Evolutionary conservation across 1,140 invertebrate species (phyloP), one percentile per base, ranked within the genome.

Genomic region (Eubasilissa regina): DNA sequence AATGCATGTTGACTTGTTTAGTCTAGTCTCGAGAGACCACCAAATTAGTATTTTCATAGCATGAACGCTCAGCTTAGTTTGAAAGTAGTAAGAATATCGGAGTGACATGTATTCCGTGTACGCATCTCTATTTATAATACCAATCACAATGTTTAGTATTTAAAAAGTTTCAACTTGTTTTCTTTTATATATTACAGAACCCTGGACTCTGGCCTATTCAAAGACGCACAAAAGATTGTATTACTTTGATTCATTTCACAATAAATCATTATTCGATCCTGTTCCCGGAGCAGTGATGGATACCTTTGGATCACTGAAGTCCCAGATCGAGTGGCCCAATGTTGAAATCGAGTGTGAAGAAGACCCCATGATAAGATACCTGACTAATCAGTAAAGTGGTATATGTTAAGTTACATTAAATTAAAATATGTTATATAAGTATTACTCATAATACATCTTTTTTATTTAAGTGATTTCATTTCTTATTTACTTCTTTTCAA

Each of bases 121-220:
- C n/a, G n/a, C n/a, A n/a, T n/a, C n/a, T n/a, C n/a, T n/a, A n/a
- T n/a, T n/a, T n/a, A n/a, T n/a, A n/a, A n/a, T n/a, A n/a, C n/a
- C n/a, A n/a, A 56, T 56, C 12, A 43, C 21, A 51, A n/a, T 58
- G 13, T 10, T 58, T 17, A 3, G 17, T 58, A 58, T 17, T 10
- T 4, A n/a, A 58, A 58, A 58, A 35, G 60, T 3, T 25, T 35
- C 8, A 35, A 43, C 44, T 56, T 48, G 53, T 75, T 6, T 19
- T 72, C 48, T 53, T 73, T 79, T 77, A 74, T 78, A 74, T 80
- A 48, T 87, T 87, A 60, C 81, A 89, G 88, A 87, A 43, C 87
- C 88, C 17, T 89, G 88, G 88, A 84, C 84, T 35, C 84, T 85
- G 4, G 84, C 84, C 51, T 86, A 87, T 56, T 89, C 87, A 0